Percentiles rank a stretch among this genome's conserved stretches.
These are phyloP conservation scores for Apocrypta bakeri DNA, from an alignment of 1,140 invertebrate genomes.

Conservation along the genomic window DNA sequence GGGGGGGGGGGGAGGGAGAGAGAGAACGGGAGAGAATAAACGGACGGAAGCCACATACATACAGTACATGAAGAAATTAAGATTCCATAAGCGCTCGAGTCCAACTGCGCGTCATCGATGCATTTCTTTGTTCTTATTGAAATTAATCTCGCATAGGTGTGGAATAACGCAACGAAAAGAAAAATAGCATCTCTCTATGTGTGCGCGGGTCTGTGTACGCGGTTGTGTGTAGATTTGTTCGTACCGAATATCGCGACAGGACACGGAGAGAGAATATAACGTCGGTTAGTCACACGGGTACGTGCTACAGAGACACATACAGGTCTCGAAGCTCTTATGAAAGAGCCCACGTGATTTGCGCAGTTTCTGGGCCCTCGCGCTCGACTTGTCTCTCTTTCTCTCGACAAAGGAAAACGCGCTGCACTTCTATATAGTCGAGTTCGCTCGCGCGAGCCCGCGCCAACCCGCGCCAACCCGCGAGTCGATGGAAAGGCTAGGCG, in stretches of 20 bases:
- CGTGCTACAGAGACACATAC: neutral
- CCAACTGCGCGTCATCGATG: constrained; percentile 8
- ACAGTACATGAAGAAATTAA: constrained; percentile 21
- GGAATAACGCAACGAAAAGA: too few species aligned
- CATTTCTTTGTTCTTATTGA: constrained; percentile 33
- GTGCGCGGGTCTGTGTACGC: too few species aligned
- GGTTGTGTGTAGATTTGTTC: neutral
- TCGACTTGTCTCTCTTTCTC: neutral
- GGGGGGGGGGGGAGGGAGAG: too few species aligned
- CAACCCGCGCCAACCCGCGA: neutral
- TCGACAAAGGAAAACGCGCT: neutral
- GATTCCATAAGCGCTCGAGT: neutral
- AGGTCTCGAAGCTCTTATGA: constrained; percentile 11
- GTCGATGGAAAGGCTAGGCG: neutral
- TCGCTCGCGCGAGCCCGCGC: neutral
- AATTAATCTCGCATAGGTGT: neutral
- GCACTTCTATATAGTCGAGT: too few species aligned
- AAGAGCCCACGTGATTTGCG: constrained; percentile 26
- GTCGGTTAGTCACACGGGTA: neutral
- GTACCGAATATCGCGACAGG: neutral
- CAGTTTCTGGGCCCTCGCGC: neutral
- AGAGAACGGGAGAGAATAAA: too few species aligned
- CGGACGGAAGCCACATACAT: constrained; percentile 26
- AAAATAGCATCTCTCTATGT: too few species aligned
- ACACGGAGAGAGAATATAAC: neutral